phyloP scores from a whole-genome alignment of 1,140 invertebrate species.

The Protaetia brevitarsis region DNA sequence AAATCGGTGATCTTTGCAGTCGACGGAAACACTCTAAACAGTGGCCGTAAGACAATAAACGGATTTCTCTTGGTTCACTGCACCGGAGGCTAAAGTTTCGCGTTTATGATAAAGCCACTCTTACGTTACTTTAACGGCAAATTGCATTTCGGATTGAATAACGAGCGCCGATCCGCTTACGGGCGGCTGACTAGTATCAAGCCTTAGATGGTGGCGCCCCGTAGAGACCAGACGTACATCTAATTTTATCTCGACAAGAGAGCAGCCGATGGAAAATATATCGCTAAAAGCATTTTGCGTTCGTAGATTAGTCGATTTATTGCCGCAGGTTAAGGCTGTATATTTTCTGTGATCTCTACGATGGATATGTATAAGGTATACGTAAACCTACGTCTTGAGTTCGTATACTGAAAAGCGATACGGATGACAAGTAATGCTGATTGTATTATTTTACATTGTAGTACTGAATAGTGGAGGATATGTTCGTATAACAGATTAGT shows the following conservation, averaged over 20 bases:
- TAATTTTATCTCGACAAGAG: conserved; percentile 15
- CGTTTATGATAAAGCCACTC: conserved; percentile 5
- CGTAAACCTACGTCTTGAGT: too few relatives aligned
- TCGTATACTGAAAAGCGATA: too few relatives aligned
- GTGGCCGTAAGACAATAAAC: too few relatives aligned
- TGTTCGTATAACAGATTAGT: too few relatives aligned
- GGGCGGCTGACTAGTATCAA: neutral
- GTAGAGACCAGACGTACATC: neutral
- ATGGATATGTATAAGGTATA: too few relatives aligned
- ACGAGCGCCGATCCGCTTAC: neutral
- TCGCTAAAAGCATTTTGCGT: conserved; percentile 2
- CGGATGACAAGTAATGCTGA: too few relatives aligned
- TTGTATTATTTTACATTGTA: too few relatives aligned
- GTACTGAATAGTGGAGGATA: too few relatives aligned
- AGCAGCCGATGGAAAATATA: neutral
- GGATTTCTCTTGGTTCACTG: neutral
- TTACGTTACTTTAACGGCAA: neutral
- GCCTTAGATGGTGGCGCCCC: neutral
- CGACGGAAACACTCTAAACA: too few relatives aligned
- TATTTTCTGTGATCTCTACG: too few relatives aligned
- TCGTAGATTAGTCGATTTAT: neutral
- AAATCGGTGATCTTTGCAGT: too few relatives aligned
- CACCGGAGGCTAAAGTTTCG: neutral
- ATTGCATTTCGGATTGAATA: neutral
- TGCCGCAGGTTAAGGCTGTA: too few relatives aligned